These are phyloP conservation scores for Flexamia atlantica DNA, from an alignment of 2,888 invertebrate species.

Conservation along the genomic window DNA sequence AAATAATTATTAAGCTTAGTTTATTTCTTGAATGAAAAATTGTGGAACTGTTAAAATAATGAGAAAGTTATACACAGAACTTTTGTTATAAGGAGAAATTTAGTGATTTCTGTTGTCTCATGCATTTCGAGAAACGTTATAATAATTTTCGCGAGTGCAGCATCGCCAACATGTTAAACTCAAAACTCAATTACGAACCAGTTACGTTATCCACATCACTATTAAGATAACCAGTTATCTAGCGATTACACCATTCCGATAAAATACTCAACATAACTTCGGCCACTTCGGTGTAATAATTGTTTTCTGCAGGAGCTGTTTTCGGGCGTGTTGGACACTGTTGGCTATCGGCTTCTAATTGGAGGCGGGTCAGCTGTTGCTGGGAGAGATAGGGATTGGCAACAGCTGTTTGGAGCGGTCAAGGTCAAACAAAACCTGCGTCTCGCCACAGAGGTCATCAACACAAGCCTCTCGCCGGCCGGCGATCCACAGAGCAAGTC, in stretches of 20 bases:
- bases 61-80: too few species aligned
- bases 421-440: slow-evolving; percentile 33
- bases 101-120: too few species aligned
- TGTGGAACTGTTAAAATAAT: too few species aligned
- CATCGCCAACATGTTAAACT: too few species aligned
- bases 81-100: too few species aligned
- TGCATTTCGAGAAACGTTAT: too few species aligned
- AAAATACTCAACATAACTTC: not conserved
- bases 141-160: too few species aligned
- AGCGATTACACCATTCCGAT: not conserved
- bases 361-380: slow-evolving; percentile 18
- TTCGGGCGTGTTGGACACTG: not conserved
- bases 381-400: not conserved
- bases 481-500: not conserved
- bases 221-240: slow-evolving; percentile 1
- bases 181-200: too few species aligned
- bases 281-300: not conserved
- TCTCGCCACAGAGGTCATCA: slow-evolving; percentile 10
- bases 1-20: too few species aligned
- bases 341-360: not conserved
- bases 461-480: not conserved
- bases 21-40: too few species aligned
- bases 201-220: not conserved
- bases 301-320: not conserved
- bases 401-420: slow-evolving; percentile 38